Percentiles rank a stretch among this genome's conserved stretches.
Conservation (phyloP, 2,797 vertebrate species). For the Tinamus major region DNA sequence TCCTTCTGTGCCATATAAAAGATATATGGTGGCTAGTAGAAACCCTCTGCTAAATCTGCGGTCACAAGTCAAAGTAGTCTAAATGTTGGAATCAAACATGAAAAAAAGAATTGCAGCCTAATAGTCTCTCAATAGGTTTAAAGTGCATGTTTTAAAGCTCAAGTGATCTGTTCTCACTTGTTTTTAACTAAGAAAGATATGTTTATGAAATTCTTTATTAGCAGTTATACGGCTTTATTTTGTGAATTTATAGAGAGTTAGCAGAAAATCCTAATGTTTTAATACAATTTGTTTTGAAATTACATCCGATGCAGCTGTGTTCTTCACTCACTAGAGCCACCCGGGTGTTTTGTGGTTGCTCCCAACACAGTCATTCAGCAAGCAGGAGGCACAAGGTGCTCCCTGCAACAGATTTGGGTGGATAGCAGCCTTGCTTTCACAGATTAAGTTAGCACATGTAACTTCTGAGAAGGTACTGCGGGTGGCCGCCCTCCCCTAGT, state of each 20-base stretch:
- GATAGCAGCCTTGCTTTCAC: slow-evolving; percentile 24
- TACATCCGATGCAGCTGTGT: slow-evolving; percentile 23
- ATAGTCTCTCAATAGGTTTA: slow-evolving; percentile 10
- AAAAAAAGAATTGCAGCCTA: neutral
- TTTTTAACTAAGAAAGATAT: slow-evolving; percentile 45
- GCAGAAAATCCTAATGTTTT: slow-evolving; percentile 12
- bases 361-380: neutral
- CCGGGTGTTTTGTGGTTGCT: slow-evolving; percentile 25
- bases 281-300: slow-evolving; percentile 35
- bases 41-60: neutral
- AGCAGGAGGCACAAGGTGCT: slow-evolving; percentile 19
- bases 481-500: neutral
- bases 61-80: slow-evolving; percentile 4
- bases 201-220: slow-evolving; percentile 11
- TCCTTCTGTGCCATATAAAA: neutral
- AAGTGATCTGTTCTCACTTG: slow-evolving; percentile 34
- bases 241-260: slow-evolving; percentile 37
- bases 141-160: neutral
- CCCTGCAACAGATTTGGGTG: slow-evolving; percentile 11
- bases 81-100: neutral
- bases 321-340: slow-evolving; percentile 41
- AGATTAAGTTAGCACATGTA: slow-evolving; percentile 46
- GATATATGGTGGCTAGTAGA: neutral
- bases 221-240: slow-evolving; percentile 18
- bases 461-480: neutral